phyloP scores from a whole-genome alignment of 1,140 invertebrate species.

The Polyergus mexicanus region DNA sequence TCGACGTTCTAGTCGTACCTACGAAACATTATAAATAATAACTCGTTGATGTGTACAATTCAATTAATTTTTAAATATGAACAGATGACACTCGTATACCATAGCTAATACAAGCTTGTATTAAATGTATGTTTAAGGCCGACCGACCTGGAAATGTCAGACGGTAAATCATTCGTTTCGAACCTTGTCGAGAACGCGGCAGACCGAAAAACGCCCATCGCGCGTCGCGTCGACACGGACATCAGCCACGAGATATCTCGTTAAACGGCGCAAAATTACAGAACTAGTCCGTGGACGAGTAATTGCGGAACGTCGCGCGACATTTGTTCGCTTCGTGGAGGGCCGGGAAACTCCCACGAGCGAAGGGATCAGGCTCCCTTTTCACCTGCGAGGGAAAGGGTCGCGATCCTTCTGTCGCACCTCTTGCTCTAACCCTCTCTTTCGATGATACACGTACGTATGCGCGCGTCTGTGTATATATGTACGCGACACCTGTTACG shows the following conservation, averaged over 20 bases:
- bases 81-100: background rate
- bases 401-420: slow-evolving; percentile 47
- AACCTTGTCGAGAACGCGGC: slow-evolving; percentile 43
- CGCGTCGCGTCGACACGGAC: slow-evolving; percentile 8
- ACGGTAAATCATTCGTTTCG: slow-evolving; percentile 35
- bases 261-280: slow-evolving; percentile 62
- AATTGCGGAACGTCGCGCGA: slow-evolving; percentile 29
- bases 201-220: slow-evolving; percentile 47
- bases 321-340: slow-evolving; percentile 54
- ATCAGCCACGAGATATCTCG: slow-evolving; percentile 32
- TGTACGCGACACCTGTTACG: slow-evolving; percentile 67
- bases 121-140: too few relatives aligned
- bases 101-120: too few relatives aligned
- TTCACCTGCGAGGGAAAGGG: slow-evolving; percentile 61
- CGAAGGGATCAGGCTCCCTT: slow-evolving; percentile 10
- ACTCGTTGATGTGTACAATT: background rate
- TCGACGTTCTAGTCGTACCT: too few relatives aligned
- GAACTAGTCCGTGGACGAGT: slow-evolving; percentile 42
- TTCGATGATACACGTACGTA: background rate
- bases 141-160: slow-evolving; percentile 12
- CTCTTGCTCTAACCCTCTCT: slow-evolving; percentile 64
- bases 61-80: slow-evolving; percentile 10
- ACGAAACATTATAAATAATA: slow-evolving; percentile 11
- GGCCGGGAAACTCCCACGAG: slow-evolving; percentile 14
- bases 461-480: slow-evolving; percentile 4